Conservation (phyloP, 2,888 invertebrate species). For the Athalia cordata region DNA sequence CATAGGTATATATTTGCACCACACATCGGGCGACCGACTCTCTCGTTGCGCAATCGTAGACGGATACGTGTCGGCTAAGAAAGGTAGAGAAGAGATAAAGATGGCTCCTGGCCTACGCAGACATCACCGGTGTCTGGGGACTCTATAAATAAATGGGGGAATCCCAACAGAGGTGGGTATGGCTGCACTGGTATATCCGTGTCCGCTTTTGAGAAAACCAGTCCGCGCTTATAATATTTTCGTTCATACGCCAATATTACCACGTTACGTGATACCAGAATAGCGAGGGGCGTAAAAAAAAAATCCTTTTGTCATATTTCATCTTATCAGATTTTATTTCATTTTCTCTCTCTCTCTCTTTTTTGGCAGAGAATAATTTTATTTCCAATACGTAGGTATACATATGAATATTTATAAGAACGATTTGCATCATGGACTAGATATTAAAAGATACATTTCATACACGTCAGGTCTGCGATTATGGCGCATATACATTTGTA, state of each 20-base stretch:
- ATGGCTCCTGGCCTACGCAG: slow-evolving; percentile 48
- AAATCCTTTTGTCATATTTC: too few relatives aligned
- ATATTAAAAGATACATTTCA: too few relatives aligned
- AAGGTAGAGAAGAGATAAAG: slow-evolving; percentile 14
- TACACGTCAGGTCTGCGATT: too few relatives aligned
- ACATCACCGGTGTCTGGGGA: slow-evolving; percentile 52
- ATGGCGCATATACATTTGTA: too few relatives aligned
- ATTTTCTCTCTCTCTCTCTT: too few relatives aligned
- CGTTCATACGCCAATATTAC: background rate
- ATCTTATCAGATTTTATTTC: too few relatives aligned
- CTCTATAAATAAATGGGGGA: slow-evolving; percentile 68
- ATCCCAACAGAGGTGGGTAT: slow-evolving; percentile 52
- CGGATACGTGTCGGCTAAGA: slow-evolving; percentile 34
- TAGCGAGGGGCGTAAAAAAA: too few relatives aligned
- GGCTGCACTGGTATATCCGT: background rate
- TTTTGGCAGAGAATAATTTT: too few relatives aligned
- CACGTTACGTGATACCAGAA: too few relatives aligned
- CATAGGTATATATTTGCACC: background rate
- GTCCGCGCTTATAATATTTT: slow-evolving; percentile 37
- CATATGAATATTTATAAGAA: too few relatives aligned
- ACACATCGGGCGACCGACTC: background rate
- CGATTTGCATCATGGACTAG: too few relatives aligned
- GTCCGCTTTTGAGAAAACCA: slow-evolving; percentile 46
- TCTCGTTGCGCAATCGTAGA: slow-evolving; percentile 34
- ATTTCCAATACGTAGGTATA: too few relatives aligned